Base-by-base conservation (phyloP, 2,888 invertebrate genomes). In the Dione juno region DNA sequence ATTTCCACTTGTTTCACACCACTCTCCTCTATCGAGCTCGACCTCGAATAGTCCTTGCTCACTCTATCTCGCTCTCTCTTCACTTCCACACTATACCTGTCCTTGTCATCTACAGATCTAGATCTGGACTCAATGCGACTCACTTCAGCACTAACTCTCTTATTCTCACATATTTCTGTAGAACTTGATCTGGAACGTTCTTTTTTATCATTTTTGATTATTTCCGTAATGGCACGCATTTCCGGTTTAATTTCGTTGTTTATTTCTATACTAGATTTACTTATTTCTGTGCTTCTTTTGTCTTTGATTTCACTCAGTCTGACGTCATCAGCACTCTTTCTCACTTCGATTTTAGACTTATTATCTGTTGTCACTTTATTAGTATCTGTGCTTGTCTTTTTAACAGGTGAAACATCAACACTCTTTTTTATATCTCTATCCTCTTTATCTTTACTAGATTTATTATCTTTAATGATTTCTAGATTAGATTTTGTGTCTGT, bases 1-100 rank as follows among this genome's bases (percentile, higher is more conserved):
- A 89, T 87, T 76, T 88, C 89, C 0, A 90, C 84, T 13, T 84
- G 80, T 74, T 84, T 90, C 74, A 84, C 64, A 10, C 50, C 40
- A 43, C 43, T 61, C 69, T 85, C 80, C 78, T 90, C 90, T 0
- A 84, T 81, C 0, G 89, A 90, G 54, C 84, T 84, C 0, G 89
- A 86, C 58, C 89, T 80, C 0, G 87, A 85, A 72, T 82, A 88
- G 67, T 83, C 84, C 76, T 84, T 85, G 72, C 77, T 77, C 3
- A 68, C 71, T 64, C 77, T 61, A 16, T 61, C 61, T 58, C 77
- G 72, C 43, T 61, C 61, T 50, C 77, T 73, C 54, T 75, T 70
- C 63, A 77, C 77, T 54, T 79, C 79, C 21, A 77, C 71, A 57
- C 74, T 76, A 57, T 71, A 75, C 67, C 79, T 75, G 65, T 78